Evolutionary conservation across 2,113 vertebrate genomes (phyloP), one percentile per base, ranked within the genome.

Genomic region (Clarias macrocephalus): DNA sequence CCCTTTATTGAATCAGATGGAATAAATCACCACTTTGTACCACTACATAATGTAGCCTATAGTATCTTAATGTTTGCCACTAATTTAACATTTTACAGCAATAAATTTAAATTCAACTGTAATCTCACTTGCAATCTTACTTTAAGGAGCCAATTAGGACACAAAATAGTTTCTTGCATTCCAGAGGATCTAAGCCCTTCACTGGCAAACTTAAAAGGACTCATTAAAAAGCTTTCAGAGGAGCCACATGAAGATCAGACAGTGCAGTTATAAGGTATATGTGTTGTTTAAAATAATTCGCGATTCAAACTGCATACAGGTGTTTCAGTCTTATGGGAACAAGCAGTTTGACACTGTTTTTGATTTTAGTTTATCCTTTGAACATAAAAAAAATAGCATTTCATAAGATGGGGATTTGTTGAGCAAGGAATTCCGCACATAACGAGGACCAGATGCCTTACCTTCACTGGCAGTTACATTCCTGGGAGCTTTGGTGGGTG

Each of bases 381-480:
- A 94, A 94, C 89, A 87, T 92, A 93, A 93, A 90, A 95, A 95
- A 93, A 95, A 91, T 94, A 94, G 88, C 15, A 23, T 85, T 90
- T 84, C 88, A 90, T 91, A 86, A 84, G 88, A 70, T 86, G 70
- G 80, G 59, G 84, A 89, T 91, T 48, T 89, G 79, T 65, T 28
- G n/a, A 88, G 90, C 83, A 81, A 88, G 90, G 85, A 86, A 89
- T 92, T 81, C 81, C 52, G 88, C 91, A 91, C 91, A 86, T 95
- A 96, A 97, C 94, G 91, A 95, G 92, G 89, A 95, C 92, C 95
- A 97, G 95, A 95, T 95, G 95, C 96, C 90, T 92, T 97, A 99
- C 98, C 98, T 99, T 99, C 98, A 85, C 96, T 99, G 95, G 97
- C 96, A 94, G 97, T 96, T 91, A 95, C 98, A 99, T 99, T 99